These are phyloP conservation scores for Remorina albescens DNA, from an alignment of 2,797 vertebrate species.

Conservation along the genomic window DNA sequence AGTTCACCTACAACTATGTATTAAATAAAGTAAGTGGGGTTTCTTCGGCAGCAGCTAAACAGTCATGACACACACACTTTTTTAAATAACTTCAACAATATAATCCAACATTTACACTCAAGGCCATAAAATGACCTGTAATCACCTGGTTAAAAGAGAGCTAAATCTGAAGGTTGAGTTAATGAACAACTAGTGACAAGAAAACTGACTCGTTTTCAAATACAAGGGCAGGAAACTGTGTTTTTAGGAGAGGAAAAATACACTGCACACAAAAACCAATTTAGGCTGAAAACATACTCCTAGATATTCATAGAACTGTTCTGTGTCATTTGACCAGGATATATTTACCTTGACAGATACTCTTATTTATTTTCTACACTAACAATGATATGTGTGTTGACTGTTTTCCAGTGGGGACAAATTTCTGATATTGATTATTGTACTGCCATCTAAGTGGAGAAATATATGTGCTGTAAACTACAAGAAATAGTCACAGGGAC, in stretches of 20 bases:
- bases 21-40: background rate
- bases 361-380: background rate
- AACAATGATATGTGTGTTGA: background rate
- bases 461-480: background rate
- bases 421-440: background rate
- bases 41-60: background rate
- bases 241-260: background rate
- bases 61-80: background rate
- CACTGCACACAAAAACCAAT: background rate
- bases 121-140: background rate
- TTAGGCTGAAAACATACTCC: background rate
- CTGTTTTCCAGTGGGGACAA: background rate
- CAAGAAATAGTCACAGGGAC: background rate
- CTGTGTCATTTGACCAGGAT: background rate
- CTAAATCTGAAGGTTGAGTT: background rate
- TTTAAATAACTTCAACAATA: background rate
- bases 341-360: background rate
- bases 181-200: background rate
- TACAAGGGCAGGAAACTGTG: background rate
- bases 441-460: background rate
- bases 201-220: conserved; percentile 2
- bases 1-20: background rate
- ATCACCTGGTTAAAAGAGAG: background rate
- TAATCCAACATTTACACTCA: background rate
- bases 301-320: background rate